Evolutionary conservation across 1,140 invertebrate species (phyloP).

Genomic region (Aradophagus sp.): DNA sequence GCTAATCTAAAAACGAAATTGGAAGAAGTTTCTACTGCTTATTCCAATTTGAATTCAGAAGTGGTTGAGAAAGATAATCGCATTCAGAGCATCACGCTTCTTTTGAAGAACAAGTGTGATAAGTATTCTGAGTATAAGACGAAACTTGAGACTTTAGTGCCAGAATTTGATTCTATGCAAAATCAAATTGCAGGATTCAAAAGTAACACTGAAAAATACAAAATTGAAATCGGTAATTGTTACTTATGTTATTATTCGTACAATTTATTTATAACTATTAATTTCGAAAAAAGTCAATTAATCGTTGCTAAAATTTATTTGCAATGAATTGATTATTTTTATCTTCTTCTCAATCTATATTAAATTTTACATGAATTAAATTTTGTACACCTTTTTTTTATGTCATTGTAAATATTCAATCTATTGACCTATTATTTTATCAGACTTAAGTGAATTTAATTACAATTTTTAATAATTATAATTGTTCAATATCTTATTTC

Average conservation of each 20-base stretch:
- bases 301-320: no score
- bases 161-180: slow-evolving; percentile 63
- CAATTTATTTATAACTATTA: neutral
- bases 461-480: slow-evolving; percentile 1
- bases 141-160: slow-evolving; percentile 61
- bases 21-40: slow-evolving; percentile 43
- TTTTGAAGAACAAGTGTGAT: slow-evolving; percentile 67
- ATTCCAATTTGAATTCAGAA: slow-evolving; percentile 53
- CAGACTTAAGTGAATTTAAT: no score
- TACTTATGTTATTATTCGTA: slow-evolving; percentile 1
- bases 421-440: no score
- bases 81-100: slow-evolving; percentile 59
- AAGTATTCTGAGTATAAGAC: slow-evolving; percentile 65
- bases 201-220: slow-evolving; percentile 58
- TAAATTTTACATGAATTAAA: no score
- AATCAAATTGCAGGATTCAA: slow-evolving; percentile 58
- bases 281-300: no score
- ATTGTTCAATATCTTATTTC: neutral
- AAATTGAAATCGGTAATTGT: slow-evolving; percentile 57
- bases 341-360: no score
- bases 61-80: slow-evolving; percentile 42
- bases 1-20: slow-evolving; percentile 50
- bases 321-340: no score
- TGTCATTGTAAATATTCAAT: no score
- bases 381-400: no score